These are phyloP conservation scores for Plodia interpunctella DNA, from an alignment of 1,140 invertebrate genomes.

Conservation along the genomic window DNA sequence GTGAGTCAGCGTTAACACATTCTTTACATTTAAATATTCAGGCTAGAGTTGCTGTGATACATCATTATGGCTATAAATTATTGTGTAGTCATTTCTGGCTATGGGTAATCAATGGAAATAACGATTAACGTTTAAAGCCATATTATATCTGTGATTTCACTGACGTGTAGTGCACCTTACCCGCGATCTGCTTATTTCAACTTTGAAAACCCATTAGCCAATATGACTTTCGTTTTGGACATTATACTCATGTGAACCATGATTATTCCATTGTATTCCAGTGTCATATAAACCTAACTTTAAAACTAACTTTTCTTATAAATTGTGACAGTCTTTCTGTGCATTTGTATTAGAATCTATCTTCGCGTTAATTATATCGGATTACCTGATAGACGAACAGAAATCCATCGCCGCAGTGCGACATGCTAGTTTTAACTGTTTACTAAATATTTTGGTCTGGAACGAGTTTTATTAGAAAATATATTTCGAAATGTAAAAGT, in stretches of 20 bases:
- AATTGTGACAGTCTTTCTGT: conserved; percentile 10
- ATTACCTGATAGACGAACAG: not conserved
- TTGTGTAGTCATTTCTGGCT: conserved; percentile 46
- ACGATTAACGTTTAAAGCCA: conserved; percentile 33
- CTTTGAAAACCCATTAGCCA: conserved; percentile 20
- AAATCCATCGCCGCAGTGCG: conserved; percentile 13
- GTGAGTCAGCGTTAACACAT: conserved; percentile 64
- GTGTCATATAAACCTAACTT: conserved; percentile 4
- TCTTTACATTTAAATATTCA: conserved; percentile 70
- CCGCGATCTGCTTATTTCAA: conserved; percentile 13
- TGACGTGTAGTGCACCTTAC: conserved; percentile 40
- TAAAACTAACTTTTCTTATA: not conserved
- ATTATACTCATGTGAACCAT: conserved; percentile 17
- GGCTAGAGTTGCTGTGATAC: conserved; percentile 76
- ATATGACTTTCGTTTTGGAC: conserved; percentile 16
- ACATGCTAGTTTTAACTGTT: conserved; percentile 27
- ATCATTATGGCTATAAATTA: conserved; percentile 70
- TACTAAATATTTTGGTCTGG: conserved; percentile 41
- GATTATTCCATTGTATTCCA: conserved; percentile 7
- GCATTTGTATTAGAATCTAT: not conserved
- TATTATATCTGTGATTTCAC: conserved; percentile 55
- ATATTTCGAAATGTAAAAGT: conserved; percentile 62
- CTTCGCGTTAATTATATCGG: conserved; percentile 4
- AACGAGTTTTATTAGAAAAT: conserved; percentile 50
- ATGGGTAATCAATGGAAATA: conserved; percentile 30